Conservation (phyloP, 2,797 vertebrate species). For the Coluber constrictor region DNA sequence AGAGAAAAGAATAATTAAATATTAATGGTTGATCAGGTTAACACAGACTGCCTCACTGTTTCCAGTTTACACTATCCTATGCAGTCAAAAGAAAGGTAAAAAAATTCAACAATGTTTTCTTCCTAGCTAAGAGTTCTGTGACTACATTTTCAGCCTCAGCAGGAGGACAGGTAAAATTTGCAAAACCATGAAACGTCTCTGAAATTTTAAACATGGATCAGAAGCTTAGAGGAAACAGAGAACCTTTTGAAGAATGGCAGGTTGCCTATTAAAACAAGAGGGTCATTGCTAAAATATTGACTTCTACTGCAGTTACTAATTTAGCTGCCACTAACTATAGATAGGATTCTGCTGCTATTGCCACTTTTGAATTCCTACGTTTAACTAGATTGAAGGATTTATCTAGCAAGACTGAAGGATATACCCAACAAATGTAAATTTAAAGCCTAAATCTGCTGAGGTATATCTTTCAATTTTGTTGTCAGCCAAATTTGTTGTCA, state of each 20-base stretch:
- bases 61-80: not conserved
- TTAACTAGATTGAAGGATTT: not conserved
- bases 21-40: conserved; percentile 6
- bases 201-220: not conserved
- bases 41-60: not conserved
- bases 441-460: not conserved
- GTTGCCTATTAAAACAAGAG: not conserved
- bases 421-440: not conserved
- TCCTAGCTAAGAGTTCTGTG: not conserved
- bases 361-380: not conserved
- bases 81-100: not conserved
- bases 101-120: not conserved
- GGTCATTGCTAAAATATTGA: not conserved
- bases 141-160: not conserved
- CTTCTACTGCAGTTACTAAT: not conserved
- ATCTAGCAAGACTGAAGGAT: not conserved
- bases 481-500: not conserved
- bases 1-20: conserved; percentile 7
- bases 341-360: not conserved
- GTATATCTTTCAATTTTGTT: not conserved
- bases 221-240: too few relatives aligned
- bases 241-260: not conserved
- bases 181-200: not conserved
- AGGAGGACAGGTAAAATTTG: not conserved
- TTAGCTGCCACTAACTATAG: not conserved